A percentile compares a stretch with the other conserved stretches of the same genome.
Conservation (phyloP, 2,113 vertebrate species). For the Mormyrus iriodes region DNA sequence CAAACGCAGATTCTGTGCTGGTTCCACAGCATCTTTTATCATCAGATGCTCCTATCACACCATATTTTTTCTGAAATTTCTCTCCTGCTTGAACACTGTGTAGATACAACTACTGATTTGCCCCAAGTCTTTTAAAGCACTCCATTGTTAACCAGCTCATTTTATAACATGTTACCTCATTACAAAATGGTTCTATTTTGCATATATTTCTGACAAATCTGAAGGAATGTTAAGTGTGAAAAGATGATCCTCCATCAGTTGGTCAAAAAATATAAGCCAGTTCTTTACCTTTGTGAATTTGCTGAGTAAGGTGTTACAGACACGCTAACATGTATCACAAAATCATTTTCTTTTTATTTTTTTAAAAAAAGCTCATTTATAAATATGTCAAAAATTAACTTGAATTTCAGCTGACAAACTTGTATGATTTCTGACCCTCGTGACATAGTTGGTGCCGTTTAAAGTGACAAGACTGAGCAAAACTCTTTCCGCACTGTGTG, state of each 20-base stretch:
- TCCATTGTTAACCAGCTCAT: background rate
- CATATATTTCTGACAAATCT: background rate
- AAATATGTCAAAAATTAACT: slow-evolving; percentile 1
- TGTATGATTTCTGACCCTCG: slow-evolving; percentile 44
- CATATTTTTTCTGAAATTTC: background rate
- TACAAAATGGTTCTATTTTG: background rate
- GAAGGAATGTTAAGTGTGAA: background rate
- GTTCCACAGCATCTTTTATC: background rate
- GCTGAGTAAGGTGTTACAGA: background rate
- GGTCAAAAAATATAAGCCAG: background rate
- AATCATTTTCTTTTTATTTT: background rate
- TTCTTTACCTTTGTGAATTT: background rate
- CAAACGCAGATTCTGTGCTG: background rate
- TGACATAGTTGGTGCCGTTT: slow-evolving; percentile 40
- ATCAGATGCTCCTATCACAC: background rate
- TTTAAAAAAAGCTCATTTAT: background rate
- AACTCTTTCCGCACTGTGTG: slow-evolving; percentile 25
- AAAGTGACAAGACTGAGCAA: slow-evolving; percentile 28
- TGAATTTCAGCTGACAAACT: slow-evolving; percentile 47
- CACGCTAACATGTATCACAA: background rate
- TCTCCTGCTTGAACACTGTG: background rate
- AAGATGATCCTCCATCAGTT: background rate
- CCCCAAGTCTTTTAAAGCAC: background rate
- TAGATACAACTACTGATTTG: background rate
- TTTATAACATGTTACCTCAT: background rate